Conservation (phyloP, 1,140 invertebrate species). For the Laupala kohalensis region DNA sequence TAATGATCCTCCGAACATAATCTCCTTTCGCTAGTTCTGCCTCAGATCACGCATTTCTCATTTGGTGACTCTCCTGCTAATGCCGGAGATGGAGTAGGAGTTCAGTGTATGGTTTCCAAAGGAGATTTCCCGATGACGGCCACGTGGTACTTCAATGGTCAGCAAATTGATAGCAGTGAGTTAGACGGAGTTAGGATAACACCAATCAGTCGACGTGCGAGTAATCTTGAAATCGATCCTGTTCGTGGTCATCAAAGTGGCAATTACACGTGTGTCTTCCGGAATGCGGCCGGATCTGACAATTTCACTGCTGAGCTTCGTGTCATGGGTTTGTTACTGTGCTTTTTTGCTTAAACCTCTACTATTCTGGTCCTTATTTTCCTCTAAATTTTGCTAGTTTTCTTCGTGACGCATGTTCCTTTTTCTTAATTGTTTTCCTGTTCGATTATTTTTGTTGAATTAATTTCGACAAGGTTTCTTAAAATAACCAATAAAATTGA, state of each 20-base stretch:
- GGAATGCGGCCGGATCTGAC: constrained; percentile 55
- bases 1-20: too few species aligned
- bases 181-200: constrained; percentile 25
- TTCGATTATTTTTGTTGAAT: too few species aligned
- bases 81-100: constrained; percentile 30
- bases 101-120: constrained; percentile 24
- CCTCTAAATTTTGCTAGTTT: too few species aligned
- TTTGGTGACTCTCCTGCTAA: constrained; percentile 14
- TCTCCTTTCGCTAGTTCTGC: constrained; percentile 14
- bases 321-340: constrained; percentile 49
- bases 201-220: constrained; percentile 22
- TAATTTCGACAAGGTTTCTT: too few species aligned
- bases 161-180: constrained; percentile 21
- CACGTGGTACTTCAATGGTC: constrained; percentile 25
- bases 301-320: constrained; percentile 52
- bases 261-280: constrained; percentile 67
- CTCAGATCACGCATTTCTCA: constrained; percentile 13
- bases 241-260: constrained; percentile 34
- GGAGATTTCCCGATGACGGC: constrained; percentile 28
- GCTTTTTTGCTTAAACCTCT: neutral
- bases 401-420: too few species aligned
- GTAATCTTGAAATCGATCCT: constrained; percentile 43
- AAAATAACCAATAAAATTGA: too few species aligned
- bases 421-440: too few species aligned
- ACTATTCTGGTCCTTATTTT: neutral